These are phyloP conservation scores for Zoanthus sociatus DNA, from an alignment of 92 coral and sea anemone species.

Conservation along the genomic window DNA sequence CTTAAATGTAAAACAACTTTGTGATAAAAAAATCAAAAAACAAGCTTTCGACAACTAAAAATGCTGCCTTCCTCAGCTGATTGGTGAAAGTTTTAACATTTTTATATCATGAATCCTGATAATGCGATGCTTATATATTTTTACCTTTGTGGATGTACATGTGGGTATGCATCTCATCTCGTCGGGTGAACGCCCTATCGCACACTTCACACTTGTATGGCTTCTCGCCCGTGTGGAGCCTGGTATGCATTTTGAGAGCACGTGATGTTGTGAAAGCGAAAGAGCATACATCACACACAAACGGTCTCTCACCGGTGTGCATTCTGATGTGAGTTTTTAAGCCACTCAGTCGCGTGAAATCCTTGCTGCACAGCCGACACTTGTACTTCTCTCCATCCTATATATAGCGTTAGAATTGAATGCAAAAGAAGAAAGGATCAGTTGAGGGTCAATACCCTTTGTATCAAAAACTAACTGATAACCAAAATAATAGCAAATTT, in stretches of 20 bases:
- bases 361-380: conserved; percentile 86
- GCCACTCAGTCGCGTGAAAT: conserved; percentile 89
- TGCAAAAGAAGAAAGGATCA: background rate
- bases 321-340: conserved; percentile 89
- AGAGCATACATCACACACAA: conserved; percentile 90
- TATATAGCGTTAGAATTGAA: background rate
- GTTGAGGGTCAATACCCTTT: background rate
- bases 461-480: too few species aligned
- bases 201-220: conserved; percentile 97
- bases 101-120: too few species aligned
- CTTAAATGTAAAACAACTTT: too few species aligned
- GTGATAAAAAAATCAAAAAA: too few species aligned
- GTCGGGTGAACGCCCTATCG: conserved; percentile 93
- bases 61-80: too few species aligned
- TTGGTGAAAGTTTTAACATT: too few species aligned
- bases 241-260: conserved; percentile 98
- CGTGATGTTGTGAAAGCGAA: conserved; percentile 99
- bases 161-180: conserved; percentile 98
- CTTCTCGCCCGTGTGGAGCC: conserved; percentile 98
- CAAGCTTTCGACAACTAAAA: too few species aligned
- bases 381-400: conserved; percentile 84
- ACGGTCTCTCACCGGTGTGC: conserved; percentile 93
- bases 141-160: conserved; percentile 97
- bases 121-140: background rate
- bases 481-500: too few species aligned